These are phyloP conservation scores for Calonectris borealis DNA, from an alignment of 2,113 vertebrate species.

Conservation along the genomic window DNA sequence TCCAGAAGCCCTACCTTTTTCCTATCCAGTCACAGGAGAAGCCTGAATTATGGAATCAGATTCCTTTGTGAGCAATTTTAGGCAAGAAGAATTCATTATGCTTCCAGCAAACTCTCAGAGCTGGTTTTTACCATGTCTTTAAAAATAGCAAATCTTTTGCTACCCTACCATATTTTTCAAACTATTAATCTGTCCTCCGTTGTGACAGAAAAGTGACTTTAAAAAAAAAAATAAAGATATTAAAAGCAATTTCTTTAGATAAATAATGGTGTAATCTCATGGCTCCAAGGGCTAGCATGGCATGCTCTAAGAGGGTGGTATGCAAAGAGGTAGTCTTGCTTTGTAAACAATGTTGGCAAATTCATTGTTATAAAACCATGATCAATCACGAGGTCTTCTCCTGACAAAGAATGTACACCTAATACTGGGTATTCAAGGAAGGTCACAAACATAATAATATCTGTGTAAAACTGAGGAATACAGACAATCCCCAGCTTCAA, in stretches of 20 bases:
- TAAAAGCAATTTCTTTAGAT: neutral
- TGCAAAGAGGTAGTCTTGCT: neutral
- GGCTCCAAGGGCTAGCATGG: neutral
- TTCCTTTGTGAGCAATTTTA: neutral
- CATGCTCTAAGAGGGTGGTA: fast-evolving
- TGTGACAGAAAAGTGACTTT: neutral
- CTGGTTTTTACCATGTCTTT: neutral
- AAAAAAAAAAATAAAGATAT: too few relatives aligned
- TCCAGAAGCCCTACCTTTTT: neutral
- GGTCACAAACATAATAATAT: neutral
- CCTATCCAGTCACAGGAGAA: neutral
- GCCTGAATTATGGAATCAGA: neutral
- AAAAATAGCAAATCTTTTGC: neutral
- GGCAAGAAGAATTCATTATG: neutral
- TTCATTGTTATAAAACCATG: neutral
- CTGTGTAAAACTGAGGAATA: neutral
- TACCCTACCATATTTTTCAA: neutral
- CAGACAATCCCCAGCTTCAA: neutral
- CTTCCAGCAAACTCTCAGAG: neutral
- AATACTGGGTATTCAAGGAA: neutral
- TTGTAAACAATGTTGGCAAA: neutral
- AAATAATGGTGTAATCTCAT: neutral
- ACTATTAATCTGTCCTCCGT: neutral
- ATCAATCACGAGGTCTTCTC: neutral
- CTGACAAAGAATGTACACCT: neutral